Base-by-base conservation (phyloP, 2,888 invertebrate species). In the Athalia cordata region DNA sequence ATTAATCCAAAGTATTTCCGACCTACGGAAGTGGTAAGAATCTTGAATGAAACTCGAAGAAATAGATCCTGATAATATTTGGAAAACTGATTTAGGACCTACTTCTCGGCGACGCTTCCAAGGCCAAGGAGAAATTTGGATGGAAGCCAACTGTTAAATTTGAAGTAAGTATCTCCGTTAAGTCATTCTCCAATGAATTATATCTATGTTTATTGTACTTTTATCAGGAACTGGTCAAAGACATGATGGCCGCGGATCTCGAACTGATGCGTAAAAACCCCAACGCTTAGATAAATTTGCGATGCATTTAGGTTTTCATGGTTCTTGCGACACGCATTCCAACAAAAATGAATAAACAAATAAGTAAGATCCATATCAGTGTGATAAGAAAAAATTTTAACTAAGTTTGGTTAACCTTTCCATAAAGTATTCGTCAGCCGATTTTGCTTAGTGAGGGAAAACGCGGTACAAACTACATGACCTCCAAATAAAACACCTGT, bases 1-100 rank as follows among this genome's bases (percentile, higher is more conserved):
- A 94, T 99, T 65, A 98, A 99, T 92, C 94, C 96, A 0, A 98
- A 97, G 91, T 99, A 96, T 92, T 99, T 98, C 91, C 93, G 99
- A 80, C 99, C 99, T 7, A 98, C 99, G 0, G 99, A 99, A 95
- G 99, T 99, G 86, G 98, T 96, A 89, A 93, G 95, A 72, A 65
- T 62, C 49, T 68, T 72, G 15, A 76, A 29, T 29, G 2, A 29
- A 29, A 29, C 29, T 29, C 29, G 2, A 29, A 29, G 29, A 29
- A 29, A 29, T 29, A 1, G 29, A 29, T 29, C 29, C 70, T 47
- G 57, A n/a, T 52, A 50, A 7, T 45, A 52, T 62, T 49, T 65
- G 15, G 57, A 61, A 13, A 72, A 61, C 15, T 52, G 79, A 66
- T 79, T 81, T 86, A 96, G 96, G 98, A 98, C 88, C 92, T 96